Conservation (phyloP, 1,140 invertebrate species). For the Schlechtendalia chinensis region DNA sequence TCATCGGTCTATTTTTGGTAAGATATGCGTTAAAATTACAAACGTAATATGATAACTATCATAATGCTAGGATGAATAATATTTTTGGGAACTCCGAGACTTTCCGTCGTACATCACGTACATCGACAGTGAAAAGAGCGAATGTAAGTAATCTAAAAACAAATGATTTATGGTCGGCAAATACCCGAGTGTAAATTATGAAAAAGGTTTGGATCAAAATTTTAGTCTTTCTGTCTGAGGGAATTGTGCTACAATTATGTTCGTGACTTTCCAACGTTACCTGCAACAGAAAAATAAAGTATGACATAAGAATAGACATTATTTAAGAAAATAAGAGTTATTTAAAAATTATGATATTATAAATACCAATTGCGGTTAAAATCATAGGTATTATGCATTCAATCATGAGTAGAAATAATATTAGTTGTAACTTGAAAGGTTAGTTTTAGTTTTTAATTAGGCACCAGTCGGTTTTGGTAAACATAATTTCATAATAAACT, state of each 20-base stretch:
- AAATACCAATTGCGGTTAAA: too few relatives aligned
- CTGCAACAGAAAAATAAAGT: slow-evolving; percentile 39
- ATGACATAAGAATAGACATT: not conserved
- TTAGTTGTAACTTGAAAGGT: not conserved
- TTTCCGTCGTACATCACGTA: slow-evolving; percentile 4
- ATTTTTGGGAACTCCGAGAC: slow-evolving; percentile 8
- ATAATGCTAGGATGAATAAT: too few relatives aligned
- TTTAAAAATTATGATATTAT: not conserved
- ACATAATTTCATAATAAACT: too few relatives aligned
- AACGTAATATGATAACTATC: too few relatives aligned
- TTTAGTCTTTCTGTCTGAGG: not conserved
- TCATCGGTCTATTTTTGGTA: too few relatives aligned
- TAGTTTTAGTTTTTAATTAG: too few relatives aligned
- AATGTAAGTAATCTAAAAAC: slow-evolving; percentile 34
- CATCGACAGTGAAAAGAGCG: slow-evolving; percentile 17
- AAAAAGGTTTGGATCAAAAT: slow-evolving; percentile 16
- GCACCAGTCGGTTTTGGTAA: too few relatives aligned
- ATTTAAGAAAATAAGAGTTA: not conserved
- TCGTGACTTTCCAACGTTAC: slow-evolving; percentile 34
- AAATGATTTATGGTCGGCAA: slow-evolving; percentile 24
- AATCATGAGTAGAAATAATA: slow-evolving; percentile 6
- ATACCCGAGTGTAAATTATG: slow-evolving; percentile 9
- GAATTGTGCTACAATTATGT: not conserved
- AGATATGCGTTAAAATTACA: not conserved
- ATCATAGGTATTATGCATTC: not conserved